Conservation (phyloP, 2,797 vertebrate species). For the Trachops cirrhosus region DNA sequence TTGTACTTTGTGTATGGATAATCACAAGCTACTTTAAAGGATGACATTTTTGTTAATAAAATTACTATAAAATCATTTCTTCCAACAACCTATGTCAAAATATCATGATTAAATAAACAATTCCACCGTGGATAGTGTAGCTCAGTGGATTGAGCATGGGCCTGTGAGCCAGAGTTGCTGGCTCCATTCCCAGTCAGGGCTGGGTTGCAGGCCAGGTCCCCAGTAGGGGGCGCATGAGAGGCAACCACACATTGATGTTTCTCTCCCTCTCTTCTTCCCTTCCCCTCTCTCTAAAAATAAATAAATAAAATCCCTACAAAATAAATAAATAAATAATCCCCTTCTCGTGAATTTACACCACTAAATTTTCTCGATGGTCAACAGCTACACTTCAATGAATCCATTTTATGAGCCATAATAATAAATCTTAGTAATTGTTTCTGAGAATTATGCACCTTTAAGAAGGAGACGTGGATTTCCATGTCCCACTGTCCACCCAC, state of each 20-base stretch:
- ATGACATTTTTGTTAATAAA: background rate
- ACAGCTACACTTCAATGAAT: background rate
- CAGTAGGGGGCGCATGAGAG: too few relatives aligned
- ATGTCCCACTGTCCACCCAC: background rate
- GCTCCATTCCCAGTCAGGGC: too few relatives aligned
- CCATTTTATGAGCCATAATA: background rate
- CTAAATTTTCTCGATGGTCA: background rate
- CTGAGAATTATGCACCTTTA: background rate
- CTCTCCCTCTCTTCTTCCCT: too few relatives aligned
- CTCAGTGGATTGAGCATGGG: too few relatives aligned
- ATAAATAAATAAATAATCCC: background rate
- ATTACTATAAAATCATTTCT: constrained; percentile 22
- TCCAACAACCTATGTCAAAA: constrained; percentile 4
- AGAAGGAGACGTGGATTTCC: background rate
- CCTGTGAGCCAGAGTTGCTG: too few relatives aligned
- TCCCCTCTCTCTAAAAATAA: too few relatives aligned
- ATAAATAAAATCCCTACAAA: too few relatives aligned
- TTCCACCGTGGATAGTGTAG: background rate
- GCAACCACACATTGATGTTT: too few relatives aligned
- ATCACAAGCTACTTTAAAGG: background rate
- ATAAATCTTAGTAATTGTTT: constrained; percentile 24
- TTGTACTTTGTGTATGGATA: background rate
- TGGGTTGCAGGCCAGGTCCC: too few relatives aligned
- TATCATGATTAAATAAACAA: constrained; percentile 2
- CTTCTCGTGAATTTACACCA: background rate